Conservation (phyloP, 2,888 invertebrate genomes). For the Psylliodes chrysocephalus region DNA sequence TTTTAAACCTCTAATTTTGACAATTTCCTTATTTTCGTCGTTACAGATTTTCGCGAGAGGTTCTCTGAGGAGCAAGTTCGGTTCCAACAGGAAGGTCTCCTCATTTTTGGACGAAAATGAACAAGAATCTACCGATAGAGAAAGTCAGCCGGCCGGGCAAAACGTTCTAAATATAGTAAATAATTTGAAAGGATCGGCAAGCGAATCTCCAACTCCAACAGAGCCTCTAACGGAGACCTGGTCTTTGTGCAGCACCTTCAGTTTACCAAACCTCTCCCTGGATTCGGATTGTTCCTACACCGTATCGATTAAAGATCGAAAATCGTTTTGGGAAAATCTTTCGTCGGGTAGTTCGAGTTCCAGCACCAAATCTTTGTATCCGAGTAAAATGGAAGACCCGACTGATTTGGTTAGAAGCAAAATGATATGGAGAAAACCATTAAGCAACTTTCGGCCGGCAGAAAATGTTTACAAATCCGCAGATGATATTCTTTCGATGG, state of each 20-base stretch:
- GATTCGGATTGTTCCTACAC: conserved; percentile 34
- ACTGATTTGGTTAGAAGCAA: conserved; percentile 25
- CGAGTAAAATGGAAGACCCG: conserved; percentile 23
- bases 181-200: conserved; percentile 38
- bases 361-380: conserved; percentile 27
- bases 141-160: conserved; percentile 29
- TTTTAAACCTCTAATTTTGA: too few relatives aligned
- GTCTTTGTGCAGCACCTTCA: conserved; percentile 41
- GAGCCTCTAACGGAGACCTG: conserved; percentile 23
- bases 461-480: conserved; percentile 39
- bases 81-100: conserved; percentile 37
- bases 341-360: conserved; percentile 43
- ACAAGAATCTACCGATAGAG: conserved; percentile 15
- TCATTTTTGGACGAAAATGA: conserved; percentile 47
- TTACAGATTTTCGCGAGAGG: conserved; percentile 42
- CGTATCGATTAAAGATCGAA: conserved; percentile 43
- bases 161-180: conserved; percentile 44
- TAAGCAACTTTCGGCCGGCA: background rate
- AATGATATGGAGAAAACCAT: conserved; percentile 40
- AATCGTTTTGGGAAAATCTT: conserved; percentile 52
- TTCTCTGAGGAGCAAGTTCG: conserved; percentile 35
- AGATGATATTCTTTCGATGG: conserved; percentile 42
- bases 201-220: too few relatives aligned
- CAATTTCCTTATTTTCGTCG: too few relatives aligned
- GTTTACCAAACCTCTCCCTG: conserved; percentile 47